Evolutionary conservation across 2,113 vertebrate species (phyloP).

Genomic region (Carassius gibelio): DNA sequence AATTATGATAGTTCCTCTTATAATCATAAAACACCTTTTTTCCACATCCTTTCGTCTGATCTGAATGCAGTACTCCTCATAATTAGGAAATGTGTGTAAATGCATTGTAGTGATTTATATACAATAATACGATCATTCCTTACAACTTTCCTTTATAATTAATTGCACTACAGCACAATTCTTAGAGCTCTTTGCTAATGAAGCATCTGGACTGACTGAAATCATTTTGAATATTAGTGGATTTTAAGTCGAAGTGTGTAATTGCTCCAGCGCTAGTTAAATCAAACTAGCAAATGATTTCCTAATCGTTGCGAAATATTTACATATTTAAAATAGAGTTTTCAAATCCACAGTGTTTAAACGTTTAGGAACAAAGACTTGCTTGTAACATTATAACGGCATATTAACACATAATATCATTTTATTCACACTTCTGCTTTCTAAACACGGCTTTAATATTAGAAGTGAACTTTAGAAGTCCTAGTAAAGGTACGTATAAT

Average conservation of each 20-base stretch:
- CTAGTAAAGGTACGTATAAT: neutral
- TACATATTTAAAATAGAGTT: neutral
- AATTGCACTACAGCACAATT: neutral
- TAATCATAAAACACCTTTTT: neutral
- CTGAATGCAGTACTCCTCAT: neutral
- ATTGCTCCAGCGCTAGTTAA: neutral
- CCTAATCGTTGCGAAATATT: too few relatives aligned
- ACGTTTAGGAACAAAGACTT: neutral
- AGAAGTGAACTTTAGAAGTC: neutral
- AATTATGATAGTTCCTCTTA: neutral
- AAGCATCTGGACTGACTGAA: slow-evolving; percentile 2
- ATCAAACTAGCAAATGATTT: neutral
- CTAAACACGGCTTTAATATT: neutral
- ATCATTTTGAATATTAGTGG: neutral
- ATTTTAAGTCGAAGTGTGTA: neutral
- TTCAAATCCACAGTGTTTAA: neutral
- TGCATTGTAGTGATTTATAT: neutral
- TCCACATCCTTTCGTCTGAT: neutral
- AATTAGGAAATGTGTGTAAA: neutral
- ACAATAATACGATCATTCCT: neutral
- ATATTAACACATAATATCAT: neutral
- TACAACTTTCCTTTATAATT: neutral
- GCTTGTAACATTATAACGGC: neutral
- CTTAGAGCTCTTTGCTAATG: neutral
- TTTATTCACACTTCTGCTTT: too few relatives aligned